These are phyloP conservation scores for Vanacampus margaritifer DNA, from an alignment of 2,113 vertebrate genomes.

Conservation along the genomic window DNA sequence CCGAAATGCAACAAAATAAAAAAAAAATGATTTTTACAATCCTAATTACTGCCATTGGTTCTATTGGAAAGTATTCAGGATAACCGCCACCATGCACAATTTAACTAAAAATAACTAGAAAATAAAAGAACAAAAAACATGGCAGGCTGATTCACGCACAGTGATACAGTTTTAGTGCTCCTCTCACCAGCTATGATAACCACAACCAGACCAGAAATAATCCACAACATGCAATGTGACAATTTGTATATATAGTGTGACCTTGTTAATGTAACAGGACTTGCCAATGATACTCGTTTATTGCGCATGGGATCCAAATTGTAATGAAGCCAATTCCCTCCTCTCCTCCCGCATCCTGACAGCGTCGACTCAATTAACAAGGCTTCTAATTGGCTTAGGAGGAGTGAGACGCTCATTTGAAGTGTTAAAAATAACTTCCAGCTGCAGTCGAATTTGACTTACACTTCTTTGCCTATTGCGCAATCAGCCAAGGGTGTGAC, in stretches of 20 bases:
- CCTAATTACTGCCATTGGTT: no score
- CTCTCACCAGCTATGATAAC: not conserved
- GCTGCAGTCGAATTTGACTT: conserved; percentile 33
- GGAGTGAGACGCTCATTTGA: conserved; percentile 31
- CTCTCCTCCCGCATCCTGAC: conserved; percentile 11
- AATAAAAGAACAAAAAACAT: no score
- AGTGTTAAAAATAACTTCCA: conserved; percentile 43
- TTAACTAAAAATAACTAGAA: no score
- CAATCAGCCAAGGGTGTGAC: conserved; percentile 24
- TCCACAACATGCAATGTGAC: not conserved
- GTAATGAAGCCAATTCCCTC: not conserved
- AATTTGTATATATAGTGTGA: not conserved
- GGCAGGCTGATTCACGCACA: no score
- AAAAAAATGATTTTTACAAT: no score
- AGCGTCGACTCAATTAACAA: conserved; percentile 34
- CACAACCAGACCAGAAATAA: not conserved
- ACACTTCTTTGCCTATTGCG: conserved; percentile 21
- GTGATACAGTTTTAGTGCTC: no score
- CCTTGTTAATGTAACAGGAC: not conserved
- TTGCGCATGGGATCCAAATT: not conserved
- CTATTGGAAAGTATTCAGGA: no score
- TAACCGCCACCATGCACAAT: no score
- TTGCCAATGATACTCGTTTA: not conserved
- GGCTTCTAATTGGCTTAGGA: conserved; percentile 16
- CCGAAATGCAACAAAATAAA: no score